These are phyloP conservation scores for Dendrolimus punctatus DNA, from an alignment of 1,140 invertebrate species.

Conservation along the genomic window DNA sequence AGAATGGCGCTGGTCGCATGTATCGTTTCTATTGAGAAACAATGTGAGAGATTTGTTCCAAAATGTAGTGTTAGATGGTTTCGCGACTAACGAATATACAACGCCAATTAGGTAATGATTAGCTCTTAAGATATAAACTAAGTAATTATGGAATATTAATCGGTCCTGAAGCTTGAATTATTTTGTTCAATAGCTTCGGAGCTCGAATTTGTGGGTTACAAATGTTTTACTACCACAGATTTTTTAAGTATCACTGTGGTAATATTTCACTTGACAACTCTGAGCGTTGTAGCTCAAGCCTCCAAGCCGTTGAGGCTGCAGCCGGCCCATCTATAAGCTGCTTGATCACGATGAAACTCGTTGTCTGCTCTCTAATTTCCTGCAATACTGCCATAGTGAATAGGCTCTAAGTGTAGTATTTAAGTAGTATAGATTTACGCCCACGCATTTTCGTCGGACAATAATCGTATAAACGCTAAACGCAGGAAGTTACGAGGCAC, in stretches of 20 bases:
- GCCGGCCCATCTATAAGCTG: constrained; percentile 39
- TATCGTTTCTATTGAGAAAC: constrained; percentile 21
- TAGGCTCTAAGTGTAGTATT: constrained; percentile 40
- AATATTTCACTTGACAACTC: constrained; percentile 33
- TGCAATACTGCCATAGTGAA: constrained; percentile 49
- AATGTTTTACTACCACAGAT: too few relatives aligned
- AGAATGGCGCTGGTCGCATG: constrained; percentile 49
- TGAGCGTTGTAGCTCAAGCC: constrained; percentile 7
- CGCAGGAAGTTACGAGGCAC: constrained; percentile 40
- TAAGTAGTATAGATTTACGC: constrained; percentile 28
- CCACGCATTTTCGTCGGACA: constrained; percentile 15
- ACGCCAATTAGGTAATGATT: neutral
- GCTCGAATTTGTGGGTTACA: too few relatives aligned
- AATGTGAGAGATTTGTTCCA: constrained; percentile 11
- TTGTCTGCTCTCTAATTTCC: constrained; percentile 48
- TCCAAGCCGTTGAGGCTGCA: constrained; percentile 19
- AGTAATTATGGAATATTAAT: neutral
- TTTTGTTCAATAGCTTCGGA: too few relatives aligned
- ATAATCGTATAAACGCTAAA: constrained; percentile 26
- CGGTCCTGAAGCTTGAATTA: too few relatives aligned
- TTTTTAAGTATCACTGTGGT: neutral
- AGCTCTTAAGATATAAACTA: neutral
- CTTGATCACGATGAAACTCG: constrained; percentile 47
- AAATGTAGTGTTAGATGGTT: constrained; percentile 10
- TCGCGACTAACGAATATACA: too few relatives aligned